Evolutionary conservation across 2,797 vertebrate genomes (phyloP), one percentile per base, ranked within the genome.

Genomic region (Carduelis carduelis): DNA sequence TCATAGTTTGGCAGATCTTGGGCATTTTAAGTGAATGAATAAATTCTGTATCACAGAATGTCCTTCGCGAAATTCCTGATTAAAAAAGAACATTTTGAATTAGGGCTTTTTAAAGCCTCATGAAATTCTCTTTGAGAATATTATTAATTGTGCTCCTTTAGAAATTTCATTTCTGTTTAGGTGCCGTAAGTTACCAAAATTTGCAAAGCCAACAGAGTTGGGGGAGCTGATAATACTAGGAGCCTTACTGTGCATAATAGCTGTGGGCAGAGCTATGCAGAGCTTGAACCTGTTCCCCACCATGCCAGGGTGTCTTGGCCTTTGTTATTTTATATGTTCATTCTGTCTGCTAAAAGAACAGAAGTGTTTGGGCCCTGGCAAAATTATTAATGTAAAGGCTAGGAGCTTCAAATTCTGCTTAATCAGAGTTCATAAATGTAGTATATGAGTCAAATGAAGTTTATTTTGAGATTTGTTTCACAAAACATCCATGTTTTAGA

Each of bases 1-100:
- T 97, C 84, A 85, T 80, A 59, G 39, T 85, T 91, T 89, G 84
- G 57, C 57, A 91, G 50, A 81, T 85, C 57, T 87, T 3, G 2
- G 61, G 57, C 64, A 59, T 90, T 91, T 89, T 39, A 87, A 85
- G 53, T 85, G 78, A 95, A 84, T 50, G 4, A 92, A 89, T 89
- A 79, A 92, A 80, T 90, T 90, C 56, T 80, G 6, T 75, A 34
- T 77, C 87, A 87, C 50, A 76, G 60, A 66, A 43, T 60, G 22
- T 53, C 55, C 69, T 90, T 61, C 87, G 30, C 8, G 17, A 56
- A 89, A 70, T 43, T 49, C 1, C 0, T 8, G 12, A 65, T 94
- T 83, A 24, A 85, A 84, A 65, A 94, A 49, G 2, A 79, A 3
- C 12, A 19, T 63, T 50, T 72, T 50, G 41, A 30, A 22, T 75